Conservation (phyloP, 30 jellyfish, hydroid and myxozoan species). For the Chironex yamaguchii region DNA sequence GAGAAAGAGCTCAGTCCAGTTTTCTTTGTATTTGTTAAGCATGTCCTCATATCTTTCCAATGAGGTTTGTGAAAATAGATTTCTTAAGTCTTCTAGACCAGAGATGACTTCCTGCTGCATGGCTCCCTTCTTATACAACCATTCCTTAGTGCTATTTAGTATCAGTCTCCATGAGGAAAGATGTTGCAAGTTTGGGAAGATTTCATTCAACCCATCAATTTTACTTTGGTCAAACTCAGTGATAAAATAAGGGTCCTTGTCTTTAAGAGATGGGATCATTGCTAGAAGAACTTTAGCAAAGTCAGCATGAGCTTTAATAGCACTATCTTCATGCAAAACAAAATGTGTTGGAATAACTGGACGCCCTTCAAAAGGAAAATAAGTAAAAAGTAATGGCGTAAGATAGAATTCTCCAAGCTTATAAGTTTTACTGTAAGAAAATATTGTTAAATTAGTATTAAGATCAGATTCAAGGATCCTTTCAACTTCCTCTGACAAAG, state of each 20-base stretch:
- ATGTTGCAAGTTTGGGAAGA: constrained; percentile 74
- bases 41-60: constrained; percentile 79
- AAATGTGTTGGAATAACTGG: constrained; percentile 89
- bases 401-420: constrained; percentile 77
- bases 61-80: constrained; percentile 72
- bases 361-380: constrained; percentile 78
- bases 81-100: constrained; percentile 85
- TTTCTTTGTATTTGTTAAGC: constrained; percentile 67
- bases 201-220: constrained; percentile 59
- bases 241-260: constrained; percentile 61
- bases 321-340: constrained; percentile 80
- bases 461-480: constrained; percentile 42
- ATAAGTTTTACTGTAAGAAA: constrained; percentile 80
- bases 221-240: constrained; percentile 74
- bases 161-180: constrained; percentile 80
- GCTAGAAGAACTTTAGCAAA: constrained; percentile 56
- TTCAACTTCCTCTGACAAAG: constrained; percentile 77
- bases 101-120: constrained; percentile 87
- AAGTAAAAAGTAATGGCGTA: constrained; percentile 74
- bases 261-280: constrained; percentile 74
- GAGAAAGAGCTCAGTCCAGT: constrained; percentile 80
- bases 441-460: constrained; percentile 25
- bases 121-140: constrained; percentile 90
- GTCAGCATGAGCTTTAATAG: constrained; percentile 61
- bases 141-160: constrained; percentile 68